These are phyloP conservation scores for Phylloscopus collybita DNA, from an alignment of 2,797 vertebrate genomes.

Conservation along the genomic window DNA sequence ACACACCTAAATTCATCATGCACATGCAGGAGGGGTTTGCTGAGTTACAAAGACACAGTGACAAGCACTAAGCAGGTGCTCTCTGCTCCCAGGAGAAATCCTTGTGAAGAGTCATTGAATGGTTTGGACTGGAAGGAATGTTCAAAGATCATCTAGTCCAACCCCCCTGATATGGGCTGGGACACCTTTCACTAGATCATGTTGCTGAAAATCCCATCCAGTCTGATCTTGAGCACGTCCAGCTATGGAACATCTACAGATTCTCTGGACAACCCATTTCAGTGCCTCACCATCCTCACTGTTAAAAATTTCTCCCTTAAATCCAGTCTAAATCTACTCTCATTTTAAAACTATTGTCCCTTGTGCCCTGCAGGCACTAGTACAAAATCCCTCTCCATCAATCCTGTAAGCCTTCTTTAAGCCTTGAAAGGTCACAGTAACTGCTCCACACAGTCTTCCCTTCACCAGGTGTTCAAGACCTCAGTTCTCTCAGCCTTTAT, in stretches of 20 bases:
- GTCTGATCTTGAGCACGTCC: not conserved
- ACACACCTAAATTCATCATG: accelerated
- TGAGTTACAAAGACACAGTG: accelerated
- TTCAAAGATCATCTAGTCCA: not conserved
- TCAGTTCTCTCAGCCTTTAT: not conserved
- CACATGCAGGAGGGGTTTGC: not conserved
- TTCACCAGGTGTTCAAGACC: accelerated
- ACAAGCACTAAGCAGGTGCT: no score
- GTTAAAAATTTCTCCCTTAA: not conserved
- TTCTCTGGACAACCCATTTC: not conserved
- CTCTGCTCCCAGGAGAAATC: not conserved
- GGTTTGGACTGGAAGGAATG: not conserved
- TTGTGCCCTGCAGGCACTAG: not conserved
- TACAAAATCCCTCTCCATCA: not conserved
- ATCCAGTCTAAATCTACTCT: not conserved
- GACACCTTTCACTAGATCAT: not conserved
- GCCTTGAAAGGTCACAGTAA: not conserved
- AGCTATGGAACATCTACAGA: not conserved
- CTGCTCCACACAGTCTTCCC: not conserved
- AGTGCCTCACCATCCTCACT: not conserved
- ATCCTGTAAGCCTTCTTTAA: not conserved
- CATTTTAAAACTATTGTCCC: not conserved
- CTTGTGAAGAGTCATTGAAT: not conserved
- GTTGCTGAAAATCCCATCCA: not conserved
- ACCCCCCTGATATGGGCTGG: not conserved